phyloP scores from a whole-genome alignment of 1,140 invertebrate genomes.

The Pinna nobilis region DNA sequence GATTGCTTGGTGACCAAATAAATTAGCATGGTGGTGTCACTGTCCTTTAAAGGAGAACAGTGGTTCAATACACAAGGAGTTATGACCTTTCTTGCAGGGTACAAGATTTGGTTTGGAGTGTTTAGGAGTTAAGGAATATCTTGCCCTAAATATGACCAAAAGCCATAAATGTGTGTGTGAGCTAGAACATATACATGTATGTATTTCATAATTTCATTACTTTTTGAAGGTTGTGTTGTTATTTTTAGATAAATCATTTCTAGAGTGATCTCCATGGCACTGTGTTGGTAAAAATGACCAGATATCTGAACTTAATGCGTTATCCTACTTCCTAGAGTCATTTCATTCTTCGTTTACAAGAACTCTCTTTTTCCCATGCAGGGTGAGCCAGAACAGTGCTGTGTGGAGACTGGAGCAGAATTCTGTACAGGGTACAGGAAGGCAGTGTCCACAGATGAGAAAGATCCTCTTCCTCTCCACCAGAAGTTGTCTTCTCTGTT shows the following conservation, averaged over 20 bases:
- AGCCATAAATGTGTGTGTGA: too few relatives aligned
- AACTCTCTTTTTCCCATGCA: too few relatives aligned
- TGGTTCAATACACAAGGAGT: too few relatives aligned
- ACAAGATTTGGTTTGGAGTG: too few relatives aligned
- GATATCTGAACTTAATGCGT: not conserved
- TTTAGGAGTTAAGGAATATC: too few relatives aligned
- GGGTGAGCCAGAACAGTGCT: slow-evolving; percentile 41
- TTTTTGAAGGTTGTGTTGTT: not conserved
- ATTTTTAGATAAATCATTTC: not conserved
- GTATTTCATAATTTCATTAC: not conserved
- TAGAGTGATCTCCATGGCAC: not conserved
- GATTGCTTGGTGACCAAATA: too few relatives aligned
- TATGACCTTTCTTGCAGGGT: too few relatives aligned
- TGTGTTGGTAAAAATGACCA: not conserved
- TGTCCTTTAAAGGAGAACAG: too few relatives aligned
- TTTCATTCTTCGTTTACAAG: too few relatives aligned
- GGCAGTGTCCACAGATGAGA: slow-evolving; percentile 46
- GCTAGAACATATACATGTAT: not conserved
- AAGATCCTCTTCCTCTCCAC: slow-evolving; percentile 21
- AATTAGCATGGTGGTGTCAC: too few relatives aligned
- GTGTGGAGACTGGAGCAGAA: slow-evolving; percentile 38
- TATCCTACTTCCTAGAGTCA: not conserved
- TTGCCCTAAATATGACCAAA: too few relatives aligned
- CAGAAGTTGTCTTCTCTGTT: slow-evolving; percentile 23
- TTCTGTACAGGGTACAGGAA: slow-evolving; percentile 12